phyloP scores from a whole-genome alignment of 2,797 vertebrate genomes.

The Acanthopagrus latus region DNA sequence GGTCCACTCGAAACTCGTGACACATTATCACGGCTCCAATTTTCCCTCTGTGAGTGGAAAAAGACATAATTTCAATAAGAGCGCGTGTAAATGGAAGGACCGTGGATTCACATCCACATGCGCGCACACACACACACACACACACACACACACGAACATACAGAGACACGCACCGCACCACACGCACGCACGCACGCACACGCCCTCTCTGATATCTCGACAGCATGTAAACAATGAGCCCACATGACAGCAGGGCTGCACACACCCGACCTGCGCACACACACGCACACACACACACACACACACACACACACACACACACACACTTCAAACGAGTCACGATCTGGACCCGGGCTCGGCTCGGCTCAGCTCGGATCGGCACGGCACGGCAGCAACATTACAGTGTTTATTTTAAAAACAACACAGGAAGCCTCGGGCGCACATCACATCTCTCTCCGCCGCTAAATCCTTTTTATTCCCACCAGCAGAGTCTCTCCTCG shows the following conservation, averaged over 20 bases:
- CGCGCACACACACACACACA: constrained; percentile 3
- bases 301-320: constrained; percentile 65
- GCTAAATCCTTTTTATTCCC: constrained; percentile 50
- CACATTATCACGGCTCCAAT: constrained; percentile 22
- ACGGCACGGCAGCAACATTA: constrained; percentile 13
- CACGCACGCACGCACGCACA: constrained; percentile 10
- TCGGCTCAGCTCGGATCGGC: constrained; percentile 19
- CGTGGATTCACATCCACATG: constrained; percentile 3
- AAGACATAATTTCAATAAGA: neutral
- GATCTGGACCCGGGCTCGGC: constrained; percentile 58
- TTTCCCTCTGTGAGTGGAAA: neutral
- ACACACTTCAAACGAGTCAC: constrained; percentile 75
- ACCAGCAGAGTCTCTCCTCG: constrained; percentile 45
- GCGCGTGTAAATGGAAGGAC: neutral
- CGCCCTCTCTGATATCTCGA: constrained; percentile 69
- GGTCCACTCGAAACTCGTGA: constrained; percentile 45
- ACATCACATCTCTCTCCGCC: neutral
- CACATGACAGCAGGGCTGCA: constrained; percentile 80
- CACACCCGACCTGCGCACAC: constrained; percentile 72
- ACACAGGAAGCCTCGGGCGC: constrained; percentile 14
- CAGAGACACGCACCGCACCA: constrained; percentile 6
- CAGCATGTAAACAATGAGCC: constrained; percentile 84
- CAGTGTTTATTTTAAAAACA: neutral
- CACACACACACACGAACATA: neutral
- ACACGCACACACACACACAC: constrained; percentile 59